These are phyloP conservation scores for Calcarius ornatus DNA, from an alignment of 2,113 vertebrate species.

Conservation along the genomic window DNA sequence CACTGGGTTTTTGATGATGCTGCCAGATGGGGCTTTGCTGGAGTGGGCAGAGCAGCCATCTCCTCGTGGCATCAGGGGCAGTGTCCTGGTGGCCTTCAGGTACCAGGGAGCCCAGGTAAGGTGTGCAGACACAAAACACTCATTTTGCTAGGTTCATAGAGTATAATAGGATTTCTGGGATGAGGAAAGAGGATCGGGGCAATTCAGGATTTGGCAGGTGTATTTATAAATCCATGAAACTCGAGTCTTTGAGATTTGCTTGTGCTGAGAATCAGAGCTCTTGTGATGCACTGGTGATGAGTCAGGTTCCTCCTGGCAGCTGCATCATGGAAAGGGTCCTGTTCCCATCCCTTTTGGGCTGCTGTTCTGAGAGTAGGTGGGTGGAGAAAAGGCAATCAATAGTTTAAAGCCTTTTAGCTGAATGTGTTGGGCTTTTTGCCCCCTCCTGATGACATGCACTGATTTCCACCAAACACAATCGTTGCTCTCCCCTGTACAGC, in stretches of 20 bases:
- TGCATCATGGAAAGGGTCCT: neutral
- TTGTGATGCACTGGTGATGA: neutral
- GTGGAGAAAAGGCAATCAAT: neutral
- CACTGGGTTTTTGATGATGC: neutral
- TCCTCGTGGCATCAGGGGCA: neutral
- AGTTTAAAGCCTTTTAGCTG: neutral
- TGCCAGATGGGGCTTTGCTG: neutral
- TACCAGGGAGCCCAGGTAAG: neutral
- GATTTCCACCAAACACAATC: neutral
- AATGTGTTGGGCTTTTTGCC: neutral
- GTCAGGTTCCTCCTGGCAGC: conserved; percentile 17
- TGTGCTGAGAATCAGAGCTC: neutral
- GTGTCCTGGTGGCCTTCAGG: neutral
- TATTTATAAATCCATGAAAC: neutral
- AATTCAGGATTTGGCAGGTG: neutral
- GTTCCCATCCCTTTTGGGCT: neutral
- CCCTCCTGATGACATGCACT: fast-evolving
- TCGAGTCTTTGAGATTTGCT: neutral
- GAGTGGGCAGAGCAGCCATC: neutral
- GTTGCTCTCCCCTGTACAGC: neutral
- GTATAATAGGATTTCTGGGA: neutral
- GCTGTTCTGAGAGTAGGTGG: neutral
- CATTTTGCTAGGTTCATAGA: neutral
- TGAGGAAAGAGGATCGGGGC: neutral
- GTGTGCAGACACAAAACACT: neutral